Percentiles rank a stretch among this genome's conserved stretches.
Conservation (phyloP, 2,113 vertebrate species). For the Leptobrachium ailaonicum region DNA sequence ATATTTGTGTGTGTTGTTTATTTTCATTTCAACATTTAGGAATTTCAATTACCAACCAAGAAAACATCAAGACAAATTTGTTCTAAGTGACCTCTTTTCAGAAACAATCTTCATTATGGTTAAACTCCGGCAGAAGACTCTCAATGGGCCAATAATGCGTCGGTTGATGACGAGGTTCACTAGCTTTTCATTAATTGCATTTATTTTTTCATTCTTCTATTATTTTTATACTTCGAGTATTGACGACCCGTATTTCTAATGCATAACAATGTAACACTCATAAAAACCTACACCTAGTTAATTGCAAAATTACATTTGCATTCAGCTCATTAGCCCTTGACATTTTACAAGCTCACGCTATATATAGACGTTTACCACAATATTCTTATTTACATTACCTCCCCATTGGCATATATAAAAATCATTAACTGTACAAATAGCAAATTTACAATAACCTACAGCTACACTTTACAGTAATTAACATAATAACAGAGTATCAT, state of each 20-base stretch:
- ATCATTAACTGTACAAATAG: too few relatives aligned
- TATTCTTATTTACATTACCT: too few relatives aligned
- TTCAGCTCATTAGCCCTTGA: background rate
- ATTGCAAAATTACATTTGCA: constrained; percentile 31
- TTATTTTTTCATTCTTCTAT: background rate
- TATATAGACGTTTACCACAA: too few relatives aligned
- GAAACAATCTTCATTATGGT: constrained; percentile 35
- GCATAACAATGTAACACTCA: background rate
- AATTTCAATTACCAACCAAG: background rate
- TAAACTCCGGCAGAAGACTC: constrained; percentile 16
- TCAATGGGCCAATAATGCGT: background rate
- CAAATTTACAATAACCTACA: too few relatives aligned
- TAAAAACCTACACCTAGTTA: constrained; percentile 26
- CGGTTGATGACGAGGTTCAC: constrained; percentile 39
- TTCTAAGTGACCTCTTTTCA: constrained; percentile 34
- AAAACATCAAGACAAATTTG: background rate
- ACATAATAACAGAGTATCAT: too few relatives aligned
- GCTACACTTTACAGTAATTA: too few relatives aligned
- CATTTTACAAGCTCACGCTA: background rate
- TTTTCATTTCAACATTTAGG: constrained; percentile 10
- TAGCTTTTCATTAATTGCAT: constrained; percentile 38
- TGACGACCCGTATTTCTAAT: constrained; percentile 11
- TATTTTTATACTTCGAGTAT: constrained; percentile 26
- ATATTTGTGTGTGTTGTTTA: background rate
- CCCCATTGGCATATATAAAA: too few relatives aligned